Base-by-base conservation (phyloP, 2,797 vertebrate genomes). In the Lagorchestes hirsutus region DNA sequence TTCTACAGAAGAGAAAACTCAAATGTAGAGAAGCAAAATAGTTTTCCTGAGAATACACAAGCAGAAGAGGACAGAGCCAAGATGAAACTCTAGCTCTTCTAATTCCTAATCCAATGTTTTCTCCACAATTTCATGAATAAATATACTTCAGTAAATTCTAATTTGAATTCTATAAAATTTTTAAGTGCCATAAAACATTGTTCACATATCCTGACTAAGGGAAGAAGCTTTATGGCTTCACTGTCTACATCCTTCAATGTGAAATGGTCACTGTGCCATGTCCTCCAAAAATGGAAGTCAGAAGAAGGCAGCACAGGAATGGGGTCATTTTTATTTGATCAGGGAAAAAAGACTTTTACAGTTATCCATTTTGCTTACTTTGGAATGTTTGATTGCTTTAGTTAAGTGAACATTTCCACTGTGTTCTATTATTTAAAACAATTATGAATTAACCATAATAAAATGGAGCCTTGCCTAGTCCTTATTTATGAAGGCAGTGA, bases 351-450 rank as follows among this genome's bases (percentile, higher is more conserved):
- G 82, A 50, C 27, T 8, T 93, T 96, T 96, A 94, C 3, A 29
- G 18, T 56, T 93, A 27, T 8, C 90, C 52, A 92, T 94, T 96
- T 46, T 96, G 46, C 58, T 92, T 8, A 16, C 94, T 90, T 12
- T 22, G 16, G 55, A 94, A 52, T 6, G 1, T 94, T 93, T 87
- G 46, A 46, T 10, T 54, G 74, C 91, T 27, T 92, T 40, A 90
- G 57, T 96, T 28, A 62, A 96, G 31, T 28, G 94, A 98, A 58
- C 57, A 93, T 92, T 93, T 59, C 13, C 40, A 22, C 91, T 92
- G 0, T 1, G 0, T 58, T 96, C 56, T 90, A 57, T 94, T 94
- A 93, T 67, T 92, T 62, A 96, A 54, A 59, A 82, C 74, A 93
- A 82, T 50, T 82, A 55, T 12, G 94, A 87, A 95, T 31, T 0